Base-by-base conservation (phyloP, 2,113 vertebrate species). In the Rattus norvegicus region DNA sequence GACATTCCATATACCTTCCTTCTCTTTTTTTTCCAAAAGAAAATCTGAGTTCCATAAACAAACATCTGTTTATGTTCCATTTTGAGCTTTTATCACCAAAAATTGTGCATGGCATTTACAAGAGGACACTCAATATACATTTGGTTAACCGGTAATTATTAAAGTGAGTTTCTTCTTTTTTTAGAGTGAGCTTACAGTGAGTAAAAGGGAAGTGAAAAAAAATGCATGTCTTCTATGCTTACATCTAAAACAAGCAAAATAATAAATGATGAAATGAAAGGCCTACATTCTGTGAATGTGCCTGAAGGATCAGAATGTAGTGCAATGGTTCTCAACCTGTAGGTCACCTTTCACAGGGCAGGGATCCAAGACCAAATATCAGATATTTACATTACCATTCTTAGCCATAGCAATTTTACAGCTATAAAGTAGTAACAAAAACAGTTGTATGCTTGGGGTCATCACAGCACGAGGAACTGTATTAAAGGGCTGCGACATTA, bases 171-270 rank as follows among this genome's bases (percentile, higher is more conserved):
- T 16, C 36, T 12, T 77, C 86, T 87, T 69, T 84, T 65, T 84
- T 52, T 33, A 92, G 61, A 95, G 83, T 90, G 47, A 94, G 7
- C 9, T 63, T 95, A 89, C 0, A 61, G 47, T 72, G 12, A 77
- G 67, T 90, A 10, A 77, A 39, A 43, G 54, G n/a, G 30, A 49
- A 22, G 65, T 5, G 69, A 52, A 69, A 61, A 6, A 85, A 95
- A 92, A 3, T 8, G 20, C n/a, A 67, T 49, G 61, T 93, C 92
- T 80, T 91, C 67, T 47, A n/a, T 95, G 88, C 33, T 67, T 72
- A 85, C 20, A 47, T 72, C 86, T 97, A 47, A 96, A 95, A 94
- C 69, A 95, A 92, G 43, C 65, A 59, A 95, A 90, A 47, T 61
- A 86, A 52, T 61, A 92, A 88, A 69, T 33, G 9, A 36, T 72